Conservation (phyloP, 2,113 vertebrate genomes). For the human (Homo sapiens) region GRCh38 chr3:153174001-153174500, state of each 20-base stretch:
- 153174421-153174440: not conserved
- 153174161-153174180: not conserved
- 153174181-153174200: too few species aligned
- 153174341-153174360: not conserved
- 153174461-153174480: conserved; percentile 10
- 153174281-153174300: not conserved
- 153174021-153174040: not conserved
- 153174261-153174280: not conserved
- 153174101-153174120: not conserved
- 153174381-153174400: too few species aligned
- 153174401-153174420: not conserved
- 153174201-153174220: not conserved
- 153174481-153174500: conserved; percentile 40
- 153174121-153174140: not conserved
- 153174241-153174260: not conserved
- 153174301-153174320: not conserved
- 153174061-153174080: not conserved
- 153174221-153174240: not conserved
- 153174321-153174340: not conserved
- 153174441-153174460: conserved; percentile 38
- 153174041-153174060: not conserved
- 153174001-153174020: not conserved
- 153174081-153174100: not conserved
- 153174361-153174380: not conserved
- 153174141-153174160: not conserved